Percentiles rank a stretch among this genome's conserved stretches.
Conservation (phyloP, 1,140 invertebrate species). For the Saccostrea echinata region DNA sequence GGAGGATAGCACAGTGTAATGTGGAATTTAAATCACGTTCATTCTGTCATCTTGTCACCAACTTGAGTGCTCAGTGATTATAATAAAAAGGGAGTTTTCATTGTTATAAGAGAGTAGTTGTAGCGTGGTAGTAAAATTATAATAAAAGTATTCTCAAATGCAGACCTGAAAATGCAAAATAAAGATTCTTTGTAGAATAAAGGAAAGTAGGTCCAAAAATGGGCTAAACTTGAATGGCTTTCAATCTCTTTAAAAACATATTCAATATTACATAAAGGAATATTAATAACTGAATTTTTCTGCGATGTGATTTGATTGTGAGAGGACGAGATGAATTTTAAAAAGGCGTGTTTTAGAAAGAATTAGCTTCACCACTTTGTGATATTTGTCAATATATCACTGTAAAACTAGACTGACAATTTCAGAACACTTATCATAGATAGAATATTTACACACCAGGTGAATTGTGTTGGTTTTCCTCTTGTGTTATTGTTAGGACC, state of each 20-base stretch:
- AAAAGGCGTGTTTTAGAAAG: not conserved
- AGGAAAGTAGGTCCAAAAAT: not conserved
- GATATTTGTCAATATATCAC: not conserved
- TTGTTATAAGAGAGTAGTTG: too few species aligned
- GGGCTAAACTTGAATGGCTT: not conserved
- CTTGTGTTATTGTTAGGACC: constrained; percentile 7
- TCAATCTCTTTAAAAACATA: not conserved
- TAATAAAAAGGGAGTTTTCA: too few species aligned
- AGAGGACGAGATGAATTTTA: not conserved
- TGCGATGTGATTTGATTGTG: not conserved
- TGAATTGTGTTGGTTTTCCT: constrained; percentile 22
- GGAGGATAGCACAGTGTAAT: too few species aligned
- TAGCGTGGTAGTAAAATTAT: too few species aligned
- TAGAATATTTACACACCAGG: constrained; percentile 2
- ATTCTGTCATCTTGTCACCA: too few species aligned
- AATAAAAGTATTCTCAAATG: not conserved
- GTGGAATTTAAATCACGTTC: too few species aligned
- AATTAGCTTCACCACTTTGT: not conserved
- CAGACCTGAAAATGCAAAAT: not conserved
- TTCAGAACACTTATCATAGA: constrained; percentile 12
- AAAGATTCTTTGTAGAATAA: not conserved
- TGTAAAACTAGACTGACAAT: not conserved
- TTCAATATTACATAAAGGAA: not conserved
- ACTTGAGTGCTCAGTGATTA: too few species aligned
- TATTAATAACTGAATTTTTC: not conserved